These are phyloP conservation scores for Sminthurides aquaticus DNA, from an alignment of 2,888 invertebrate genomes.

Conservation along the genomic window DNA sequence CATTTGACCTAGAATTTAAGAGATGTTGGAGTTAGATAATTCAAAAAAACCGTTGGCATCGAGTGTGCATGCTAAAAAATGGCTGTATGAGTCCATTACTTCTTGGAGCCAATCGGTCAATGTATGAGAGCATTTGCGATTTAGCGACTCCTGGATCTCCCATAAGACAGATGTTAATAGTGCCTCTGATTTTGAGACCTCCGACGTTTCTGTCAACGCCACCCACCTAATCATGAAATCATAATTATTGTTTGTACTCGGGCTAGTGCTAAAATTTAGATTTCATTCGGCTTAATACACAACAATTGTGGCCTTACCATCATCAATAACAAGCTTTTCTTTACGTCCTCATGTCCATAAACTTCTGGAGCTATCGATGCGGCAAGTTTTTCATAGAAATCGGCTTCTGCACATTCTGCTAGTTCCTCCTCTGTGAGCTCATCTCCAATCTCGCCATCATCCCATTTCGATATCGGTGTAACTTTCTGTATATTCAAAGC, in stretches of 20 bases:
- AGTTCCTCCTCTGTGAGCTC: slow-evolving; percentile 77
- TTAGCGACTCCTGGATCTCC: slow-evolving; percentile 99
- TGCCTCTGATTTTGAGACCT: slow-evolving; percentile 95
- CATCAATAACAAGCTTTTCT: slow-evolving; percentile 86
- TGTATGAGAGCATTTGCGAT: slow-evolving; percentile 89
- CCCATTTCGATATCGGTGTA: slow-evolving; percentile 73
- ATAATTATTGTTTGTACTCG: background rate
- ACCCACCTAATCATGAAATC: slow-evolving; percentile 49
- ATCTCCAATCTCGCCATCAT: slow-evolving; percentile 64
- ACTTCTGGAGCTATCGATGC: slow-evolving; percentile 95
- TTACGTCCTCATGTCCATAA: slow-evolving; percentile 95
- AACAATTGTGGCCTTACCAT: slow-evolving; percentile 55
- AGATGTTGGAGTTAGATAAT: background rate
- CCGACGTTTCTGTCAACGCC: slow-evolving; percentile 82
- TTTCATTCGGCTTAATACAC: too few species aligned
- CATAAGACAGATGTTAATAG: slow-evolving; percentile 97
- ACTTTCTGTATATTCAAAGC: slow-evolving; percentile 55
- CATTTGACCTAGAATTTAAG: slow-evolving; percentile 81
- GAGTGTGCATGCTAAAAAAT: too few species aligned
- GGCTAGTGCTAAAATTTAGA: too few species aligned
- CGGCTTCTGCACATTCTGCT: slow-evolving; percentile 68
- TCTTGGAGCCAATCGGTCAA: slow-evolving; percentile 84
- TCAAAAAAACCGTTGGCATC: background rate
- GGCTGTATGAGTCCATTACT: slow-evolving; percentile 54
- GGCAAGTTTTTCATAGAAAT: slow-evolving; percentile 88